These are phyloP conservation scores for Lithosia quadra DNA, from an alignment of 2,888 invertebrate species.

Conservation along the genomic window DNA sequence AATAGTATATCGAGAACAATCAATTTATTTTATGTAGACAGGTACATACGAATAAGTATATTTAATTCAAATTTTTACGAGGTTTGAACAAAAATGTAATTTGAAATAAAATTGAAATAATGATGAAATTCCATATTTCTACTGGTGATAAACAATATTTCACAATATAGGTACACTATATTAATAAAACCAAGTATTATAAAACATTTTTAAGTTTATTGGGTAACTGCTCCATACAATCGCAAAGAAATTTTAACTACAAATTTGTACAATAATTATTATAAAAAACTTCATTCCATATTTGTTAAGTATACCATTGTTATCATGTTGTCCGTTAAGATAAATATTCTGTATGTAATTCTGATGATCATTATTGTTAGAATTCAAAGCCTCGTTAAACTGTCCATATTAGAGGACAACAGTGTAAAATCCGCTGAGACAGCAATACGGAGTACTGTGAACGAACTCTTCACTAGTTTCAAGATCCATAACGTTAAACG, in stretches of 20 bases:
- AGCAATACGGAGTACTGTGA: constrained; percentile 56
- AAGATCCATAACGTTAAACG: constrained; percentile 51
- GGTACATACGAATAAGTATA: too few relatives aligned
- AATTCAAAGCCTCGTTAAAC: constrained; percentile 49
- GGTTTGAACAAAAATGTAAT: background rate
- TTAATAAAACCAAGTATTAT: constrained; percentile 11
- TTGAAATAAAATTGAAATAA: background rate
- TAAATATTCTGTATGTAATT: constrained; percentile 37
- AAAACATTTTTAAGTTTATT: constrained; percentile 11
- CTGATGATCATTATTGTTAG: constrained; percentile 32
- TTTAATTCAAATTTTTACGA: constrained; percentile 1
- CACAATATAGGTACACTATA: background rate
- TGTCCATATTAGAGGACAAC: constrained; percentile 52
- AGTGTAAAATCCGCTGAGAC: constrained; percentile 54
- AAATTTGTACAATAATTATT: background rate
- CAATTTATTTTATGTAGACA: background rate
- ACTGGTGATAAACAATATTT: constrained; percentile 2
- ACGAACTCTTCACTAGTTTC: constrained; percentile 61
- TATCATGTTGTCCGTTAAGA: constrained; percentile 40
- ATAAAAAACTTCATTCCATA: background rate
- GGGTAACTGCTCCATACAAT: constrained; percentile 10
- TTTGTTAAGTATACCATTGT: background rate
- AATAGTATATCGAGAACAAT: background rate
- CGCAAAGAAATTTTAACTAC: background rate
- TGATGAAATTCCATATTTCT: background rate